phyloP scores from a whole-genome alignment of 1,140 invertebrate genomes.

The Armadillidium nasatum region DNA sequence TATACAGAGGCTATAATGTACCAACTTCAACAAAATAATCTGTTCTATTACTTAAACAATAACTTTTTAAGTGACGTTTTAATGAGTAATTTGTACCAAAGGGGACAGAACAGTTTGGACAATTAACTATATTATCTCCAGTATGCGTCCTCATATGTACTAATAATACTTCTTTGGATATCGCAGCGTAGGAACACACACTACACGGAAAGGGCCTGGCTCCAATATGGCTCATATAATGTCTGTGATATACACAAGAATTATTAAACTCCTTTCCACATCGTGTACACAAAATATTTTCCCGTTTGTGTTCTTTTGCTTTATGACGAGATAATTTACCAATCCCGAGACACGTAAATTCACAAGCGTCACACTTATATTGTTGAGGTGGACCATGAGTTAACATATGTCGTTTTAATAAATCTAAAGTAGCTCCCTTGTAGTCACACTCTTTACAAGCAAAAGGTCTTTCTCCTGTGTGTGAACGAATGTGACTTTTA shows the following conservation, averaged over 20 bases:
- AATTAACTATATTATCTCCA: conserved; percentile 1
- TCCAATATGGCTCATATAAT: neutral
- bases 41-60: neutral
- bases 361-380: neutral
- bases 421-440: neutral
- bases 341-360: neutral
- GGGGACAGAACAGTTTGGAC: neutral
- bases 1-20: neutral
- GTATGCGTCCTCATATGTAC: neutral
- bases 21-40: neutral
- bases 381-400: neutral
- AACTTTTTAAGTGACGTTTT: conserved; percentile 4
- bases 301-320: neutral
- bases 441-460: neutral
- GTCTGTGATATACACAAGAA: neutral
- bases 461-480: neutral
- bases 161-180: neutral
- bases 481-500: neutral
- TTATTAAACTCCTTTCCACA: conserved; percentile 7
- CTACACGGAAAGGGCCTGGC: neutral
- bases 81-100: conserved; percentile 1
- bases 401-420: neutral
- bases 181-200: neutral
- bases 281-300: neutral
- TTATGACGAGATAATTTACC: conserved; percentile 4